A percentile compares a stretch with the other conserved stretches of the same genome.
phyloP scores from a whole-genome alignment of 2,888 invertebrate species.

The Lithophane leautieri region DNA sequence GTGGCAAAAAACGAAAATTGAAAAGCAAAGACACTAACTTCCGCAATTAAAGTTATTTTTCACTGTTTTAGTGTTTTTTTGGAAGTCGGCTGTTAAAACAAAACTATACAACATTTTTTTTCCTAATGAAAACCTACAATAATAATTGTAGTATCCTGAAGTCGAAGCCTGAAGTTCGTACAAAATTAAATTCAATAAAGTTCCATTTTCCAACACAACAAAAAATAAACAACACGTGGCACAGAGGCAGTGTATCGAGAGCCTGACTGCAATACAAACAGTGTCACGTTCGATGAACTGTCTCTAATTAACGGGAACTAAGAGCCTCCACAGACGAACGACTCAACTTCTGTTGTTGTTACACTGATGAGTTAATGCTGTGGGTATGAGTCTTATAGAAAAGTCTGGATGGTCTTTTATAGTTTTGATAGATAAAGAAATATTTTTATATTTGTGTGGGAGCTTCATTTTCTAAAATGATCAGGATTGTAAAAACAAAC shows the following conservation, averaged over 20 bases:
- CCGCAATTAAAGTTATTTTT: too few species aligned
- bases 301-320: constrained; percentile 17
- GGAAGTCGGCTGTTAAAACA: too few species aligned
- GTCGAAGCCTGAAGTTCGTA: background rate
- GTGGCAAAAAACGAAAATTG: too few species aligned
- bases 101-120: background rate
- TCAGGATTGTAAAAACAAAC: background rate
- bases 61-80: too few species aligned
- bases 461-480: background rate
- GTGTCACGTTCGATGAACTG: constrained; percentile 24
- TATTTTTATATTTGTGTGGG: too few species aligned
- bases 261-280: constrained; percentile 29
- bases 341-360: background rate
- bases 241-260: background rate
- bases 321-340: background rate
- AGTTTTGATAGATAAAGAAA: too few species aligned
- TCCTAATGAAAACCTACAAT: too few species aligned
- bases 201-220: background rate
- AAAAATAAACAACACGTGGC: background rate
- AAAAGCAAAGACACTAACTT: too few species aligned
- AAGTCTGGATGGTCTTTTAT: too few species aligned
- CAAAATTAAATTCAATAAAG: background rate
- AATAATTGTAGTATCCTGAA: background rate
- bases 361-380: background rate
- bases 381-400: background rate